phyloP scores from a whole-genome alignment of 2,888 invertebrate genomes.

The Limenitis camilla region DNA sequence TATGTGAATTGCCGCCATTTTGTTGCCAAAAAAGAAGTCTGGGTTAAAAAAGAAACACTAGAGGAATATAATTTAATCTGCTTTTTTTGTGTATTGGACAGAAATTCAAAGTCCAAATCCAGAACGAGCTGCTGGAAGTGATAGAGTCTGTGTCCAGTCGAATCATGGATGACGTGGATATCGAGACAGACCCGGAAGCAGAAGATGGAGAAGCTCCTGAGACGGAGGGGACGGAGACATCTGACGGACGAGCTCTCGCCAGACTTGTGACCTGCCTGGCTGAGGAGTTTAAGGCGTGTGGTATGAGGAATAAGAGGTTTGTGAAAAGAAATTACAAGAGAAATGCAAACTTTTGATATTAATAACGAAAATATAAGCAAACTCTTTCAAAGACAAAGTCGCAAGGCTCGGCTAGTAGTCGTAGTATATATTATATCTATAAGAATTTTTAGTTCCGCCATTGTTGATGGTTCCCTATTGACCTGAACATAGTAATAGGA shows the following conservation, averaged over 20 bases:
- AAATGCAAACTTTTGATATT: too few species aligned
- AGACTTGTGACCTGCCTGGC: constrained; percentile 46
- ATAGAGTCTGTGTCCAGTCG: constrained; percentile 87
- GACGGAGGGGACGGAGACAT: constrained; percentile 43
- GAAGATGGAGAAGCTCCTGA: constrained; percentile 38
- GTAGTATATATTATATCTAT: too few species aligned
- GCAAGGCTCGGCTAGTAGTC: too few species aligned
- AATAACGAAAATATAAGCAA: too few species aligned
- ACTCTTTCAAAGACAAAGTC: too few species aligned
- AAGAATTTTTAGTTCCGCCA: too few species aligned
- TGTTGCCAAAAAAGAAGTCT: not conserved
- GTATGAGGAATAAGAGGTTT: constrained; percentile 56
- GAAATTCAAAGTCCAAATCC: constrained; percentile 88
- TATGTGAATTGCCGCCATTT: not conserved
- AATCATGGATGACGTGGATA: constrained; percentile 76
- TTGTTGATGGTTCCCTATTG: too few species aligned
- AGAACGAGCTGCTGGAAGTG: constrained; percentile 85
- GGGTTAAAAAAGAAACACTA: too few species aligned
- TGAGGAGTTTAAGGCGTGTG: constrained; percentile 58
- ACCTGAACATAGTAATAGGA: too few species aligned
- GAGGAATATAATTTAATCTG: not conserved
- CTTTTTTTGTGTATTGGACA: constrained; percentile 36
- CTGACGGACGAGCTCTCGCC: constrained; percentile 48
- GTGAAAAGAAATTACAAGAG: not conserved
- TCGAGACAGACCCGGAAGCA: constrained; percentile 49